phyloP scores from a whole-genome alignment of 2,888 invertebrate genomes.

The Agrochola circellaris region DNA sequence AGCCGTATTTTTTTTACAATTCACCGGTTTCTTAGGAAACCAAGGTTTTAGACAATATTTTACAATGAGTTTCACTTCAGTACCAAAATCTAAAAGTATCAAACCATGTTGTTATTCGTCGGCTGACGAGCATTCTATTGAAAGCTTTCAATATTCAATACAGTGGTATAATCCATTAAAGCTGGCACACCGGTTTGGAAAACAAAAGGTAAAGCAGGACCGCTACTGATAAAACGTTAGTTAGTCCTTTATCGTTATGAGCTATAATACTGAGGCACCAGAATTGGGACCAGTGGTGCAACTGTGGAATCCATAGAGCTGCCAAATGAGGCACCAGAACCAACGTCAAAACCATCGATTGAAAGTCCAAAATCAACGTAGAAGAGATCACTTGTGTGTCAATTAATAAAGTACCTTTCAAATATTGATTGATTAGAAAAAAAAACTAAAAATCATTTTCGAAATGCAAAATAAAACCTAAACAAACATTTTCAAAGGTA shows the following conservation, averaged over 20 bases:
- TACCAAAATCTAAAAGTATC: conserved; percentile 60
- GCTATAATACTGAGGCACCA: not conserved
- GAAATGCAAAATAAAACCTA: not conserved
- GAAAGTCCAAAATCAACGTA: not conserved
- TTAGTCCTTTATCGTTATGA: not conserved
- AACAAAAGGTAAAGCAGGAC: conserved; percentile 44
- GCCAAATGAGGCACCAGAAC: not conserved
- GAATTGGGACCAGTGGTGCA: not conserved
- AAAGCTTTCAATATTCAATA: conserved; percentile 66
- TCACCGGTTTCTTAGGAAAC: not conserved
- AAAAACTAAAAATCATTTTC: not conserved
- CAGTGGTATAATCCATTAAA: conserved; percentile 70
- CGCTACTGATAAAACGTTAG: not conserved
- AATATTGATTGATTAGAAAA: not conserved
- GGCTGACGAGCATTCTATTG: conserved; percentile 44
- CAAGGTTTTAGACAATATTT: not conserved
- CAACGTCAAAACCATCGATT: not conserved
- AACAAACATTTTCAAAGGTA: conserved; percentile 1
- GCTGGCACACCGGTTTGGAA: conserved; percentile 43
- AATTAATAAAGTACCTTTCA: not conserved
- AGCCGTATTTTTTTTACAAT: not conserved
- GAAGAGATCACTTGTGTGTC: not conserved
- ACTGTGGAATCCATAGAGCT: too few relatives aligned
- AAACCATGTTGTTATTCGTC: conserved; percentile 58
- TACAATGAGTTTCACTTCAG: not conserved